Base-by-base conservation (phyloP, 2,797 vertebrate species). In the Hyperoplus immaculatus region DNA sequence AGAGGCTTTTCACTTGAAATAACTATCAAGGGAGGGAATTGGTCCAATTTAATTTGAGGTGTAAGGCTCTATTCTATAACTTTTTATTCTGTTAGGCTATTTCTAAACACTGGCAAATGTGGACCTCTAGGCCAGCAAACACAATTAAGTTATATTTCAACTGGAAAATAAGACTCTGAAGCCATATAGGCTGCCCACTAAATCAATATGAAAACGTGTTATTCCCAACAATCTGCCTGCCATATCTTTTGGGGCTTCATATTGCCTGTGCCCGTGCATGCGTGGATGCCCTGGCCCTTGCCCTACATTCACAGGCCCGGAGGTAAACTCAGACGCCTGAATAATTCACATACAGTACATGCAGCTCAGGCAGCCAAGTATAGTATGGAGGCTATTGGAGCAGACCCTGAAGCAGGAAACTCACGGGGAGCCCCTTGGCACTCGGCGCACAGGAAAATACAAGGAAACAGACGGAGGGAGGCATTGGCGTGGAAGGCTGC, bases 371-470 rank as follows among this genome's bases (percentile, higher is more conserved):
- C 8, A 39, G 83, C 88, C 85, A 71, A 87, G 72, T 80, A 85
- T 29, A 29, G 29, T 29, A 29, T 29, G 29, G 29, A 29, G 29
- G 29, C 73, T 78, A 81, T 87, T n/a, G 46, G 79, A 82, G 86
- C 77, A 82, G 61, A 91, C 82, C 88, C 78, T 1, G 6, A 73
- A 88, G 92, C 82, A 80, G 92, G 87, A 90, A 84, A 90, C 90
- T 90, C 88, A 89, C 10, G 49, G 85, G 69, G 75, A 90, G 90
- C 29, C 71, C 82, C 82, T 87, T 79, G 85, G 92, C 87, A 74
- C 72, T 67, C 8, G 10, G 88, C 69, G 60, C 53, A 61, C 75
- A 78, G 84, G 77, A 82, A 88, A 81, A 77, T 71, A 81, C 65
- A 78, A 29, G 29, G 29, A 29, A 29, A 29, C 29, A 53, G 74